Conservation (phyloP, 2,113 vertebrate genomes). For the Entomyzon cyanotis region DNA sequence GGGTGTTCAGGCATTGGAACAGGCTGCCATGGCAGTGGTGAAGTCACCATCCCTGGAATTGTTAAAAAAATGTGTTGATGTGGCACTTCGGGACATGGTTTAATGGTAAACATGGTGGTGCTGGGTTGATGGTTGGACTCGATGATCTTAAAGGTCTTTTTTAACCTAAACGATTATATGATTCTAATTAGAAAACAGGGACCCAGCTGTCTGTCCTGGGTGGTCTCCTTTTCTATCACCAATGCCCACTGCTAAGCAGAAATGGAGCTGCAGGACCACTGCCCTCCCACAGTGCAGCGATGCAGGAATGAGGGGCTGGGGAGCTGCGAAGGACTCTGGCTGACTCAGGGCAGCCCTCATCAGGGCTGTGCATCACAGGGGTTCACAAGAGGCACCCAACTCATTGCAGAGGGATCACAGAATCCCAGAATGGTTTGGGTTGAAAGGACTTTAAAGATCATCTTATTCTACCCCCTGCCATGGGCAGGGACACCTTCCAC, state of each 20-base stretch:
- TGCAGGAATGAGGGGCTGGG: neutral
- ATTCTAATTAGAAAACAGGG: neutral
- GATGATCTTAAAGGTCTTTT: too few relatives aligned
- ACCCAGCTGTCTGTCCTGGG: neutral
- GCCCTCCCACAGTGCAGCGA: neutral
- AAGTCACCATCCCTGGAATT: too few relatives aligned
- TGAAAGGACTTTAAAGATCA: neutral
- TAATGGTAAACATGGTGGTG: too few relatives aligned
- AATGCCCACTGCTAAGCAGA: neutral
- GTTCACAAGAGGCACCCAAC: accelerated
- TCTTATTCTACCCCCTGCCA: neutral
- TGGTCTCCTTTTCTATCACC: neutral
- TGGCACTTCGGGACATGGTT: too few relatives aligned
- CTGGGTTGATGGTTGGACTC: too few relatives aligned
- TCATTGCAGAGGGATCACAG: neutral
- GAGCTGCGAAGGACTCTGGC: too few relatives aligned
- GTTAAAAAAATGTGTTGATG: too few relatives aligned
- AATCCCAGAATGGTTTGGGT: too few relatives aligned
- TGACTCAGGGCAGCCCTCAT: neutral
- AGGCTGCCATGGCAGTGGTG: too few relatives aligned
- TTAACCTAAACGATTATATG: too few relatives aligned
- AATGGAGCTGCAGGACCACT: neutral
- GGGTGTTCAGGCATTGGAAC: too few relatives aligned
- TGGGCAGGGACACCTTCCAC: neutral
- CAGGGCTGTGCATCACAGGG: neutral